These are phyloP conservation scores for Ooceraea biroi DNA, from an alignment of 1,140 invertebrate genomes.

Conservation along the genomic window DNA sequence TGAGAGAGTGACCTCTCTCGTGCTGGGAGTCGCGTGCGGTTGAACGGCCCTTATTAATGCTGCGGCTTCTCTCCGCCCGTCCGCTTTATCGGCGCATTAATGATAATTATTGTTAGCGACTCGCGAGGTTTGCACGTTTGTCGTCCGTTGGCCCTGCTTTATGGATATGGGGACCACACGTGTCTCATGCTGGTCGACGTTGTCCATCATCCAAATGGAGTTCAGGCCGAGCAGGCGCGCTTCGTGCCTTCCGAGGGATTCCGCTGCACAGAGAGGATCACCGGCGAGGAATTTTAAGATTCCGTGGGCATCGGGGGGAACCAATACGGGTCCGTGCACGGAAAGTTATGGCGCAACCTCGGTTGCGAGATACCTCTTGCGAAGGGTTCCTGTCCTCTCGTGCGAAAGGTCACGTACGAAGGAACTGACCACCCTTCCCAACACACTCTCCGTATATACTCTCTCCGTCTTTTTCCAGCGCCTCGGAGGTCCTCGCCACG, in stretches of 20 bases:
- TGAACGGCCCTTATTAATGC: constrained; percentile 55
- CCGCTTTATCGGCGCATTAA: constrained; percentile 53
- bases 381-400: constrained; percentile 71
- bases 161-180: constrained; percentile 14
- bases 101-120: constrained; percentile 53
- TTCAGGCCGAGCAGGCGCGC: not conserved
- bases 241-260: not conserved
- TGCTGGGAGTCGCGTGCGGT: constrained; percentile 56
- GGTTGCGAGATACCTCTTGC: constrained; percentile 47
- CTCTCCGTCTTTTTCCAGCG: not conserved
- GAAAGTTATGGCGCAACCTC: constrained; percentile 74
- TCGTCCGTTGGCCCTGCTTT: constrained; percentile 17
- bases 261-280: constrained; percentile 19
- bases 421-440: constrained; percentile 59
- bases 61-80: constrained; percentile 19
- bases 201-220: constrained; percentile 39
- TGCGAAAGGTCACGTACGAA: constrained; percentile 74
- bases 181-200: constrained; percentile 16
- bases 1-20: constrained; percentile 55
- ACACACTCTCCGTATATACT: constrained; percentile 9
- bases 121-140: constrained; percentile 18
- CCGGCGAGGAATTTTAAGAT: constrained; percentile 55
- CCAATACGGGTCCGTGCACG: constrained; percentile 68
- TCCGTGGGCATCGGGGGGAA: constrained; percentile 42
- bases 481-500: constrained; percentile 7